phyloP scores from a whole-genome alignment of 1,140 invertebrate species.

The Oscheius sp. region DNA sequence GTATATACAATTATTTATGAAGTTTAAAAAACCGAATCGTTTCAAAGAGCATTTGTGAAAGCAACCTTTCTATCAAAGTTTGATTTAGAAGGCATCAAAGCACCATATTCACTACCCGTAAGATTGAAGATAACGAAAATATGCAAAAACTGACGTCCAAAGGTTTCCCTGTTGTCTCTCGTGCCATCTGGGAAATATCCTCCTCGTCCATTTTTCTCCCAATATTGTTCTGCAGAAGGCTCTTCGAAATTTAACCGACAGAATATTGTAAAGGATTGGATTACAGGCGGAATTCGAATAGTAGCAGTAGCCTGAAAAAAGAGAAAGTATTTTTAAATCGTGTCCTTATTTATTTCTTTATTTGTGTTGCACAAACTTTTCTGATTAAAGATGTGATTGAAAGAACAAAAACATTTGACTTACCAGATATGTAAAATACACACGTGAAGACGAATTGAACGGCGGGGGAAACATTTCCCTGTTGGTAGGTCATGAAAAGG shows the following conservation, averaged over 20 bases:
- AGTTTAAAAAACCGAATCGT: no score
- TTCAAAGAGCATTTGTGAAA: no score
- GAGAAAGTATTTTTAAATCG: no score
- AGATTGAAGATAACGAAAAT: no score
- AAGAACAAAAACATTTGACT: neutral
- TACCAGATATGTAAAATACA: constrained; percentile 40
- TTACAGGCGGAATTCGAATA: constrained; percentile 43
- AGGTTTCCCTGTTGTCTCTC: neutral
- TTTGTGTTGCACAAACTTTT: no score
- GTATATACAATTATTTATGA: no score
- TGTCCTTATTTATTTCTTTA: neutral
- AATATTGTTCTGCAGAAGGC: constrained; percentile 42
- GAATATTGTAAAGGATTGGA: constrained; percentile 46
- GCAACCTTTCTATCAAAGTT: no score
- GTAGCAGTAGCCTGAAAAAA: constrained; percentile 41
- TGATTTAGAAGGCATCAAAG: no score
- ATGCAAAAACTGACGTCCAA: no score
- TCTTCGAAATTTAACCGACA: constrained; percentile 37
- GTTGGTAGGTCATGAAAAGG: constrained; percentile 31
- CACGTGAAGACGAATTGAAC: constrained; percentile 33
- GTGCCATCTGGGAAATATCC: constrained; percentile 6
- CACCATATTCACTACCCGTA: no score
- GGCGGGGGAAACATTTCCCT: constrained; percentile 8
- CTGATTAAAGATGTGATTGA: no score
- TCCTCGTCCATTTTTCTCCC: constrained; percentile 17